Evolutionary conservation across 2,797 vertebrate species (phyloP), one percentile per base, ranked within the genome.

Genomic region (Pseudopleuronectes americanus): DNA sequence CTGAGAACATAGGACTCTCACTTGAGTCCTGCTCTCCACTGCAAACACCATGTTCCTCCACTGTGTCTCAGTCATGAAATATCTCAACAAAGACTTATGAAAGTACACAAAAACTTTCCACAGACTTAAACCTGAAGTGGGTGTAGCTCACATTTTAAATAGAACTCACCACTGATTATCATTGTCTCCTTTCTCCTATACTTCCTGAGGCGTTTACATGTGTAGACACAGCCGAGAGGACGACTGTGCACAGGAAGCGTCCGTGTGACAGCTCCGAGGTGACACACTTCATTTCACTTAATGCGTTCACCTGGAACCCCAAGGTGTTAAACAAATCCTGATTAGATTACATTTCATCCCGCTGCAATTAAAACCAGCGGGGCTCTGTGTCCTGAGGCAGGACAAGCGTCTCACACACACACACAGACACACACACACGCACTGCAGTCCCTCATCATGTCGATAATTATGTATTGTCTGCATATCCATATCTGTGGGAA

Each of bases 281-380:
- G 71, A 75, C 71, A 83, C 53, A 45, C 14, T 53, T 82, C 79
- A 77, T 68, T 84, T 41, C 21, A 36, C 72, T 66, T 83, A 82
- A 79, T 84, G 72, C 65, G 24, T 72, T 82, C 80, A 83, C 76
- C 72, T 87, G 71, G 43, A 71, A 52, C 53, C 65, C 69, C 71
- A 75, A 75, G 68, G 77, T 76, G 69, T 72, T 72, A 71, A 85
- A 75, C 57, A 70, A 74, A 68, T 56, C 66, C 68, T 76, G 64
- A 74, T 60, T 64, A 77, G 38, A 81, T 82, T 71, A 79, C 48
- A 83, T 66, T 68, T 68, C 51, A 71, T 70, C 72, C 51, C 31
- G 61, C 68, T 36, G 31, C 51, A 80, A 84, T 83, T 87, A 76
- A 83, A 83, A 76, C 16, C 76, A 76, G 69, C 23, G 9, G 61